Conservation (phyloP, 2,113 vertebrate species). For the Larimichthys polyactis region DNA sequence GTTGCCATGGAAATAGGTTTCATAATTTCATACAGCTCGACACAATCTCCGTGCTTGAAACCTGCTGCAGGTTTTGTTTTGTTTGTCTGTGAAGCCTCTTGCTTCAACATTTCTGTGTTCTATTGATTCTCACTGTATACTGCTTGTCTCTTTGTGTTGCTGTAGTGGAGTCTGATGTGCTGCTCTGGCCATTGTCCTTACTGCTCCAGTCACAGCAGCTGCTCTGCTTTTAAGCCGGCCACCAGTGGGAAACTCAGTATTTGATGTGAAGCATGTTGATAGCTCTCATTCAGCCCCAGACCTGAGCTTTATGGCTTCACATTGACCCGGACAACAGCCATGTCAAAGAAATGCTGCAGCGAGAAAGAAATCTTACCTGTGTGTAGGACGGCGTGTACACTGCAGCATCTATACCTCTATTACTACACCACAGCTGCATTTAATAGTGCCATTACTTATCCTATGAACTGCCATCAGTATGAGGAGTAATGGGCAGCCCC, state of each 20-base stretch:
- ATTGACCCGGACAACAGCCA: conserved; percentile 27
- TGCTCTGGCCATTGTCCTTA: conserved; percentile 25
- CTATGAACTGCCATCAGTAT: no score
- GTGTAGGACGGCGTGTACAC: neutral
- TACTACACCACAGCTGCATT: neutral
- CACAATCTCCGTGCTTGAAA: neutral
- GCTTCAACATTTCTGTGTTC: conserved; percentile 33
- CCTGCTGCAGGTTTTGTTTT: conserved; percentile 10
- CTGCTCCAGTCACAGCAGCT: conserved; percentile 52
- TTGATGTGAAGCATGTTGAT: conserved; percentile 66
- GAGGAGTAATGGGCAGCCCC: neutral
- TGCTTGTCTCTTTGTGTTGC: conserved; percentile 24
- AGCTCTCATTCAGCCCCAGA: conserved; percentile 44
- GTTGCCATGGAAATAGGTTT: conserved; percentile 41
- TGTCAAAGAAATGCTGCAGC: conserved; percentile 33
- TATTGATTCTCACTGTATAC: conserved; percentile 52
- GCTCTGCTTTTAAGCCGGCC: conserved; percentile 41
- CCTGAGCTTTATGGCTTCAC: conserved; percentile 31
- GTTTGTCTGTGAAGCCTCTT: conserved; percentile 4
- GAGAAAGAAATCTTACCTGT: conserved; percentile 1
- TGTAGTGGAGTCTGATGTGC: conserved; percentile 28
- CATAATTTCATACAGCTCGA: conserved; percentile 17
- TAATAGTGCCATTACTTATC: neutral
- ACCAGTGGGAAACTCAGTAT: conserved; percentile 27
- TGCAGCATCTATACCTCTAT: neutral